Evolutionary conservation across 64 coral and sea anemone genomes (phyloP).

Genomic region (Montipora capricornis): DNA sequence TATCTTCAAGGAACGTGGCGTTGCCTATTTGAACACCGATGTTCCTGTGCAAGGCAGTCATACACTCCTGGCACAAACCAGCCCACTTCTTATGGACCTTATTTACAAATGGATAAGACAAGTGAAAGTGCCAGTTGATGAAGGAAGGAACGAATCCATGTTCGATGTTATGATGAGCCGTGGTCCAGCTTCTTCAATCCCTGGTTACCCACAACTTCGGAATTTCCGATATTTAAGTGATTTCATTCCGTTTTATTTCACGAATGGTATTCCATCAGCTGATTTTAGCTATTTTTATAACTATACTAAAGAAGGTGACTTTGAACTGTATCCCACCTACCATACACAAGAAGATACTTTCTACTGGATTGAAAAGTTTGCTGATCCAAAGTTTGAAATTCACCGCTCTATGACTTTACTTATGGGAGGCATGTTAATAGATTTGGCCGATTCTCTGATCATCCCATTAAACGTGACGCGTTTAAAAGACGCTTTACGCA

Average conservation of each 20-base stretch:
- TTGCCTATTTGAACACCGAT: conserved; percentile 72
- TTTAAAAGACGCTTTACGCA: conserved; percentile 1
- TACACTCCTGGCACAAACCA: conserved; percentile 36
- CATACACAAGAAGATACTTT: conserved; percentile 67
- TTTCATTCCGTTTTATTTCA: conserved; percentile 45
- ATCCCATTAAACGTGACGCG: conserved; percentile 47
- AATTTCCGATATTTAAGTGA: conserved; percentile 34
- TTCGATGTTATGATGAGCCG: conserved; percentile 57
- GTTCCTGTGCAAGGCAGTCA: conserved; percentile 57
- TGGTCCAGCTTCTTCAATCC: background rate
- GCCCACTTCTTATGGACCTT: conserved; percentile 28
- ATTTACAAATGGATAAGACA: conserved; percentile 57
- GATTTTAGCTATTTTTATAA: conserved; percentile 76
- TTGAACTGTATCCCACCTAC: conserved; percentile 62
- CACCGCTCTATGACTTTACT: conserved; percentile 63
- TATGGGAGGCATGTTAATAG: conserved; percentile 54
- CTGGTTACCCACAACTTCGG: background rate
- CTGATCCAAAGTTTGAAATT: conserved; percentile 59
- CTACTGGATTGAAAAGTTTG: conserved; percentile 70
- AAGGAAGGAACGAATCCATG: conserved; percentile 12
- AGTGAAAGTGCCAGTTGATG: conserved; percentile 26
- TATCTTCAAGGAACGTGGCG: conserved; percentile 46
- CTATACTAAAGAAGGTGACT: background rate
- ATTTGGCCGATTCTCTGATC: conserved; percentile 44
- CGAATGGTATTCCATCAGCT: conserved; percentile 48